These are phyloP conservation scores for Pissodes strobi DNA, from an alignment of 1,140 invertebrate species.

Conservation along the genomic window DNA sequence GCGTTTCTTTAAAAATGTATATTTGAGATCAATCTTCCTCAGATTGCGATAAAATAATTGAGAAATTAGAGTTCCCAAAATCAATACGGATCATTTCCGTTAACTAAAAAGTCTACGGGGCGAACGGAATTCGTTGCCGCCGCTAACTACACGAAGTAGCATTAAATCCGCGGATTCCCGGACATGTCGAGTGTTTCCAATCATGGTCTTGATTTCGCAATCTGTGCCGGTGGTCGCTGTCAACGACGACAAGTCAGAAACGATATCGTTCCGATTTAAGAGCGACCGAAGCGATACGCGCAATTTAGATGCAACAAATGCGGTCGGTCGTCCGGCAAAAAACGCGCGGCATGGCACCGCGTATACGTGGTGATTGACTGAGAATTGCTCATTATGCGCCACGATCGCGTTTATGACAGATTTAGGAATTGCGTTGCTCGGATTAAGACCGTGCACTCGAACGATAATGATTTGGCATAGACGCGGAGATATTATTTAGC, in stretches of 20 bases:
- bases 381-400: conserved; percentile 29
- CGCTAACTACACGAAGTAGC: too few species aligned
- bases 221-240: conserved; percentile 28
- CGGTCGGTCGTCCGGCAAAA: not conserved
- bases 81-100: too few species aligned
- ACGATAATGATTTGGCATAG: too few species aligned
- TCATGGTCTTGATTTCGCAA: conserved; percentile 18
- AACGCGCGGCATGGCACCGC: conserved; percentile 21
- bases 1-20: too few species aligned
- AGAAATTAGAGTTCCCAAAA: too few species aligned
- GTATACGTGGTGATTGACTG: conserved; percentile 27
- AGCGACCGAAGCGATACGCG: conserved; percentile 10
- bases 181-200: conserved; percentile 13
- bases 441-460: not conserved
- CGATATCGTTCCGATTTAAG: conserved; percentile 27
- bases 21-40: too few species aligned
- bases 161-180: too few species aligned
- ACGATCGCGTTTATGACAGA: conserved; percentile 17
- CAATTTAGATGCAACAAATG: conserved; percentile 27
- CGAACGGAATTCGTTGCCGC: too few species aligned
- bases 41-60: too few species aligned
- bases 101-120: too few species aligned
- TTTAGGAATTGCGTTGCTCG: not conserved
- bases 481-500: too few species aligned
- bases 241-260: conserved; percentile 23